These are phyloP conservation scores for Acleris laterana DNA, from an alignment of 2,888 invertebrate genomes.

Conservation along the genomic window DNA sequence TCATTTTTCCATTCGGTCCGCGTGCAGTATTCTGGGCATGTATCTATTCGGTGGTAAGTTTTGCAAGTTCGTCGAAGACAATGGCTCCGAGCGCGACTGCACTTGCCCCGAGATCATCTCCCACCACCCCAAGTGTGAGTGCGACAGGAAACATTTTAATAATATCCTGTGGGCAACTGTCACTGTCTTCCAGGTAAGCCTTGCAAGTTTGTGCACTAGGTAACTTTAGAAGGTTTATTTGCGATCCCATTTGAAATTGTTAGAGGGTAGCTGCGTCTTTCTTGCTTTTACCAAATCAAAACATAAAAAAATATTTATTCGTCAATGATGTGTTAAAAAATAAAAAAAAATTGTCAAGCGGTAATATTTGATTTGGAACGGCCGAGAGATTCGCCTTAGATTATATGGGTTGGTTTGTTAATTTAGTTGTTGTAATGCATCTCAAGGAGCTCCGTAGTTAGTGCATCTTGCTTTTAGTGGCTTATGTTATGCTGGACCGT, in stretches of 20 bases:
- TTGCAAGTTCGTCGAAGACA: constrained; percentile 97
- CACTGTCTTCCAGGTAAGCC: constrained; percentile 98
- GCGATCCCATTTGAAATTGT: constrained; percentile 73
- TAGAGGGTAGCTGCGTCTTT: constrained; percentile 72
- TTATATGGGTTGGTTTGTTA: constrained; percentile 43
- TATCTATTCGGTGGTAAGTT: constrained; percentile 99
- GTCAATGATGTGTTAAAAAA: constrained; percentile 58
- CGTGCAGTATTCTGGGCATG: constrained; percentile 98
- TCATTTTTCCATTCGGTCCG: constrained; percentile 80
- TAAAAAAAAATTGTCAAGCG: constrained; percentile 34
- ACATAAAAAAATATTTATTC: constrained; percentile 48
- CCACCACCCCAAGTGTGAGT: constrained; percentile 95
- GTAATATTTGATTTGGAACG: constrained; percentile 43
- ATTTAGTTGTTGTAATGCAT: constrained; percentile 60
- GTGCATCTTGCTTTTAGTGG: constrained; percentile 76
- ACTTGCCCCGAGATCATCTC: constrained; percentile 96
- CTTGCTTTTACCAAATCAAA: constrained; percentile 58
- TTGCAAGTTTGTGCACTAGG: constrained; percentile 67
- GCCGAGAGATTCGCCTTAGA: constrained; percentile 72
- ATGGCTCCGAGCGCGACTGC: constrained; percentile 93
- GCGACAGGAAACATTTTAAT: constrained; percentile 99
- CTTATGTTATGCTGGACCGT: constrained; percentile 69
- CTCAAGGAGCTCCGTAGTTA: constrained; percentile 72
- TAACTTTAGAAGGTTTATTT: constrained; percentile 76
- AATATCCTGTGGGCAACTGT: constrained; percentile 98